phyloP scores from a whole-genome alignment of 1,140 invertebrate species.

The Aphidius ervi region DNA sequence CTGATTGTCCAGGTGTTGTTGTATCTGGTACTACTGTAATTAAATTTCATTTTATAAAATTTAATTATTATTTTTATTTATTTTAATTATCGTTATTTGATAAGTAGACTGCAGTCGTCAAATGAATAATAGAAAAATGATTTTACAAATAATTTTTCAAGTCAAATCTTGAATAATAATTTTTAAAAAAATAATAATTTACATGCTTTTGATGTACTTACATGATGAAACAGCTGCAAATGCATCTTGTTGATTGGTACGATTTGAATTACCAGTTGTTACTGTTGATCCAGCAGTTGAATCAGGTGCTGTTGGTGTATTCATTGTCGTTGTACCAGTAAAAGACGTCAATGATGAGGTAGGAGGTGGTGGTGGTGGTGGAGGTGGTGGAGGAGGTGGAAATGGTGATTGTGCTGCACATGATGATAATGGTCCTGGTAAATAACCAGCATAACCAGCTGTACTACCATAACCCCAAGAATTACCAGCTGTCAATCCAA shows the following conservation, averaged over 20 bases:
- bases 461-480: slow-evolving; percentile 81
- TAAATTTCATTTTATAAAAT: neutral
- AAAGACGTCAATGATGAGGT: slow-evolving; percentile 57
- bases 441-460: slow-evolving; percentile 74
- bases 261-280: slow-evolving; percentile 39
- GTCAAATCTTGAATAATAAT: no score
- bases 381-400: slow-evolving; percentile 55
- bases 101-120: no score
- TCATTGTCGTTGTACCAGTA: slow-evolving; percentile 43
- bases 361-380: slow-evolving; percentile 60
- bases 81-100: no score
- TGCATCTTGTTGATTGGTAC: slow-evolving; percentile 43
- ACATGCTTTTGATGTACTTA: slow-evolving; percentile 30
- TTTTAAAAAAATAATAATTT: no score
- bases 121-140: no score
- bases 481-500: slow-evolving; percentile 72
- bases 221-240: slow-evolving; percentile 46
- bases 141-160: no score
- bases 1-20: slow-evolving; percentile 61
- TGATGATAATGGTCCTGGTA: slow-evolving; percentile 58
- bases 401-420: slow-evolving; percentile 64
- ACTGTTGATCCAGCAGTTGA: slow-evolving; percentile 60
- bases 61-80: no score
- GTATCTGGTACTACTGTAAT: slow-evolving; percentile 68
- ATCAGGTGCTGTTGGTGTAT: slow-evolving; percentile 61